phyloP scores from a whole-genome alignment of 2,113 vertebrate species.

The Ochotona curzoniae region DNA sequence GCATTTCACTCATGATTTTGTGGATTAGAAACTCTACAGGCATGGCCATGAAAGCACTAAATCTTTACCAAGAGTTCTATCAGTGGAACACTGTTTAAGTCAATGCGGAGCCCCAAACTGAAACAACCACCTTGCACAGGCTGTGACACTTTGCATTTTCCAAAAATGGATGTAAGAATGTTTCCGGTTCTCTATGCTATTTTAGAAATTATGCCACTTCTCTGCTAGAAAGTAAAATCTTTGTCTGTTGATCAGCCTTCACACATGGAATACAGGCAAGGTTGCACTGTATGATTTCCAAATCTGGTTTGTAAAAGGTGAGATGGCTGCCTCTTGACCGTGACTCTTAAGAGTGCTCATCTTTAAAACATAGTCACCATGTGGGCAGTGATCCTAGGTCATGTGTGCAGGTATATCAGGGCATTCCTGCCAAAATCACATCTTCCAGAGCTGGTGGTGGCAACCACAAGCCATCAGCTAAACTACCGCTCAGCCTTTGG shows the following conservation, averaged over 20 bases:
- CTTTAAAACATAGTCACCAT: not conserved
- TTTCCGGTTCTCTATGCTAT: not conserved
- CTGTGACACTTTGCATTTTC: not conserved
- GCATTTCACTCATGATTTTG: not conserved
- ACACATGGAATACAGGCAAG: not conserved
- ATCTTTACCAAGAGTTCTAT: not conserved
- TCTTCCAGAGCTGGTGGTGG: not conserved
- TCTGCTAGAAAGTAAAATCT: not conserved
- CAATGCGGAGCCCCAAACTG: not conserved
- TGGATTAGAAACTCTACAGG: not conserved
- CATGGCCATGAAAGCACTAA: too few relatives aligned
- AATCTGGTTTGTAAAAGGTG: not conserved
- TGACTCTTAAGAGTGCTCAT: not conserved
- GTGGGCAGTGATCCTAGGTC: not conserved
- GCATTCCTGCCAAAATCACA: not conserved
- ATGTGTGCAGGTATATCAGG: not conserved
- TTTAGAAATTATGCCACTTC: not conserved
- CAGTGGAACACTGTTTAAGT: not conserved
- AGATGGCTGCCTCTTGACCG: not conserved
- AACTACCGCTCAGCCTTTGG: too few relatives aligned
- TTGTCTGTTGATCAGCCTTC: not conserved
- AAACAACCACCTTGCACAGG: not conserved
- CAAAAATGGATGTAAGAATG: not conserved
- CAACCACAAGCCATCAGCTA: not conserved
- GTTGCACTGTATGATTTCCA: not conserved